phyloP scores from a whole-genome alignment of 2,113 vertebrate species.

The Larimichthys polyactis region DNA sequence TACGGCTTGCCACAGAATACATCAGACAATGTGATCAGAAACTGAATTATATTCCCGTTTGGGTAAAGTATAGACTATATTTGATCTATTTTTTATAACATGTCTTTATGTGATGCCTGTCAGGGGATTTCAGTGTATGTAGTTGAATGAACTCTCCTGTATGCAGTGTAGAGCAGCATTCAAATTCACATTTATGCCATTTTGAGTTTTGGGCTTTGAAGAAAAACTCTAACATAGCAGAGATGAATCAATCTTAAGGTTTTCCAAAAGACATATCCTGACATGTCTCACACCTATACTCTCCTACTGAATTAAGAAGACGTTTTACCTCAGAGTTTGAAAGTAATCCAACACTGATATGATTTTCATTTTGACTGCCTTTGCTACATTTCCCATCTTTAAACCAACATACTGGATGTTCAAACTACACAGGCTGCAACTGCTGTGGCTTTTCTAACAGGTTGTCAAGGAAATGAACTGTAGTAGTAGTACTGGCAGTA shows the following conservation, averaged over 20 bases:
- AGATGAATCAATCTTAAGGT: slow-evolving; percentile 4
- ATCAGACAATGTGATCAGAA: slow-evolving; percentile 1
- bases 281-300: neutral
- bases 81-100: neutral
- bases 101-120: neutral
- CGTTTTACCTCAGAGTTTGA: neutral
- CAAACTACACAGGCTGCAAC: neutral
- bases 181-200: neutral
- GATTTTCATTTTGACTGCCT: slow-evolving; percentile 18
- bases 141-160: neutral
- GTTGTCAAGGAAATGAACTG: slow-evolving; percentile 15
- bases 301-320: slow-evolving; percentile 6
- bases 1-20: neutral
- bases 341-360: slow-evolving; percentile 20
- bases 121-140: neutral
- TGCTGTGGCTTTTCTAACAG: slow-evolving; percentile 27
- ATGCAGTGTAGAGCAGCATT: neutral
- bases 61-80: neutral
- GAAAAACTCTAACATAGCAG: neutral
- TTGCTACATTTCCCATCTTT: slow-evolving; percentile 15
- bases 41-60: slow-evolving; percentile 3
- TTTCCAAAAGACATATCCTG: slow-evolving; percentile 15
- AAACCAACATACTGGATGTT: slow-evolving; percentile 8
- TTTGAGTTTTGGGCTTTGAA: neutral
- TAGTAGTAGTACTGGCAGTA: slow-evolving; percentile 10